Evolutionary conservation across 2,113 vertebrate species (phyloP), one percentile per base, ranked within the genome.

Genomic region (Tetrao urogallus): DNA sequence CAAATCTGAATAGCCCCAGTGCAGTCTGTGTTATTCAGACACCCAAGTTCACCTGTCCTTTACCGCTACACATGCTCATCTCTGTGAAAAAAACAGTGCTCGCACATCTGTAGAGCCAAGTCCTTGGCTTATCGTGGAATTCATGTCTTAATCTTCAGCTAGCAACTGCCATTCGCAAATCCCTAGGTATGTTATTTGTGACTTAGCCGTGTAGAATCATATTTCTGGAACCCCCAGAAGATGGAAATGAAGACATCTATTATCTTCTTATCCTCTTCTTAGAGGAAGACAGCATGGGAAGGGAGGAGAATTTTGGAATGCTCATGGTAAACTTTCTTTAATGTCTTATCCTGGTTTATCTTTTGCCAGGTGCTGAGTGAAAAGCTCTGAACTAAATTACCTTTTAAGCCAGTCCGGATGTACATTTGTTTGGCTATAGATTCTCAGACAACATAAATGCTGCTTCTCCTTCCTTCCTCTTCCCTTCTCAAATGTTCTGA

Each of bases 331-430:
- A 82, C 42, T 90, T 83, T 24, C 60, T 91, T 76, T 90, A 84
- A 86, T 80, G 43, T 74, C 69, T 94, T 92, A 72, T 38, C 70
- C 54, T 50, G 52, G 17, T 91, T 97, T 97, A 95, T 97, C 94
- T 95, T 95, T 83, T 22, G 71, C 11, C 93, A 97, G 88, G 93
- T 96, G 92, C 91, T 88, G 67, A 94, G 66, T 94, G 97, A 97
- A 97, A 97, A 92, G 69, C 50, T 95, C 77, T 56, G 83, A 91
- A 69, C 34, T 87, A 86, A 97, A 97, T 92, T 78, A 92, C 88
- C 65, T 90, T 95, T 97, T 96, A 95, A 94, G 96, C 90, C 50
- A 94, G 88, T 75, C 47, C 58, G 93, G 64, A 84, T 69, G 38
- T 89, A 86, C 90, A 5, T 80, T 82, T 63, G 58, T 87, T 90